These are phyloP conservation scores for Pan paniscus DNA, from an alignment of 2,113 vertebrate genomes.

Conservation along the genomic window DNA sequence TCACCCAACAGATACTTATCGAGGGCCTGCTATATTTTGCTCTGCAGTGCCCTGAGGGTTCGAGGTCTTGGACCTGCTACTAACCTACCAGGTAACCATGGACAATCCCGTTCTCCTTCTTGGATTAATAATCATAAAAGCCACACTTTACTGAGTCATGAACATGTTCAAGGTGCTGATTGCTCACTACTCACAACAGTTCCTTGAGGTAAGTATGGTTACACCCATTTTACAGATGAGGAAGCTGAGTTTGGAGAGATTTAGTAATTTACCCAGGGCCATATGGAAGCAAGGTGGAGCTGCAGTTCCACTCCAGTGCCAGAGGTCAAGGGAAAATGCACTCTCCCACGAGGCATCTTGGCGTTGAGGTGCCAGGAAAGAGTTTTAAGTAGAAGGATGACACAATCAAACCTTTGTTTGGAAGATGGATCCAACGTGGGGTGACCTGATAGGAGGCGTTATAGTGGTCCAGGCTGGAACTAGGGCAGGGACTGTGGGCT, in stretches of 20 bases:
- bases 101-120: background rate
- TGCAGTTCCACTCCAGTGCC: background rate
- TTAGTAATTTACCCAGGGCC: background rate
- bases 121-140: background rate
- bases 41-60: background rate
- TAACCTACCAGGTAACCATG: background rate
- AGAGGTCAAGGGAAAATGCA: background rate
- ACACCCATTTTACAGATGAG: background rate
- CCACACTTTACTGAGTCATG: background rate
- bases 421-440: background rate
- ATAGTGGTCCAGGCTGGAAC: background rate
- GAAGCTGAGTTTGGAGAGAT: background rate
- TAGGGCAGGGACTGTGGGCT: background rate
- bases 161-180: background rate
- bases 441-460: background rate
- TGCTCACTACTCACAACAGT: background rate
- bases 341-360: background rate
- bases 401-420: background rate
- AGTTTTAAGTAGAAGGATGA: background rate
- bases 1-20: background rate
- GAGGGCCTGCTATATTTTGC: background rate
- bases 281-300: background rate
- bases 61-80: background rate
- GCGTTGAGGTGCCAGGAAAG: background rate
- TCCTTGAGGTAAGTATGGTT: background rate